These are phyloP conservation scores for Phainopepla nitens DNA, from an alignment of 2,113 vertebrate species.

Conservation along the genomic window DNA sequence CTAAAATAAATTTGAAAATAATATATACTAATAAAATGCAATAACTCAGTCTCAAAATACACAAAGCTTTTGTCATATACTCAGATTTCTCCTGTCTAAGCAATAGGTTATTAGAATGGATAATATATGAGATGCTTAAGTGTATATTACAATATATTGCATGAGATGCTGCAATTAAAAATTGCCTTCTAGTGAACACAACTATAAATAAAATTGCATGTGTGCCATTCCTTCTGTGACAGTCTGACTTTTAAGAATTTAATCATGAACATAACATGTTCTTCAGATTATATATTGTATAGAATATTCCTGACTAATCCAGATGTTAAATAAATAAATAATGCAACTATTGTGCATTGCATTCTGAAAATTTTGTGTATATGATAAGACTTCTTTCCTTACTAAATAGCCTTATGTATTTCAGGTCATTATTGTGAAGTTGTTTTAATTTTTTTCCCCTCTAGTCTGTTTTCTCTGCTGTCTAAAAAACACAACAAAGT, in stretches of 20 bases:
- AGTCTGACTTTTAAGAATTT: background rate
- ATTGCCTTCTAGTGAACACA: background rate
- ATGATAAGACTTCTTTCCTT: background rate
- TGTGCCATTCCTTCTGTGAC: background rate
- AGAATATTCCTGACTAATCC: background rate
- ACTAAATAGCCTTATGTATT: background rate
- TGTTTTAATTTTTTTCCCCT: background rate
- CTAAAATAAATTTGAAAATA: background rate
- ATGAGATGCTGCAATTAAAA: background rate
- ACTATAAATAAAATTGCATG: background rate
- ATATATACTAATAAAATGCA: background rate
- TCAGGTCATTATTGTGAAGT: background rate
- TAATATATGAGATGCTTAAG: background rate
- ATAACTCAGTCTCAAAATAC: background rate
- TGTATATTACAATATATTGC: background rate
- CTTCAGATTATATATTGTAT: background rate
- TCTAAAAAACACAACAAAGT: constrained; percentile 99
- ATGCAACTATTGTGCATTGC: background rate
- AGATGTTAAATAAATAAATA: background rate
- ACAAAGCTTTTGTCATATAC: background rate
- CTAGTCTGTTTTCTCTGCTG: constrained; percentile 93
- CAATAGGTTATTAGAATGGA: background rate
- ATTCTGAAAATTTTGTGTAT: background rate
- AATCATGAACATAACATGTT: background rate
- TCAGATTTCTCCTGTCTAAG: background rate